Evolutionary conservation across 2,888 invertebrate species (phyloP).

Genomic region (Athrips mouffetella): DNA sequence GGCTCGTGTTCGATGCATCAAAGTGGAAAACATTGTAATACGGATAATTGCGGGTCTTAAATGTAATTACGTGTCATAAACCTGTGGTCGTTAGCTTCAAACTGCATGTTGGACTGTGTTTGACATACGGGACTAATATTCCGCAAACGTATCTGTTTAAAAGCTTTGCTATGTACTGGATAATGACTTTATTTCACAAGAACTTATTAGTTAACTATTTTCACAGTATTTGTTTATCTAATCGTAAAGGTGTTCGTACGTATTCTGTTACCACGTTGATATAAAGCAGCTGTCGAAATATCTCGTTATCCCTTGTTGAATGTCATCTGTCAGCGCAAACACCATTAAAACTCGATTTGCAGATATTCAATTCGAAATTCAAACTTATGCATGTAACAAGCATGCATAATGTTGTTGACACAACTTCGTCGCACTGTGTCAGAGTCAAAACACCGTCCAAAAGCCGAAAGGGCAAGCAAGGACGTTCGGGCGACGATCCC

Average conservation of each 20-base stretch:
- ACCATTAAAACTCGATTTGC: background rate
- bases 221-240: too few relatives aligned
- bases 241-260: background rate
- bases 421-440: conserved; percentile 29
- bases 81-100: conserved; percentile 41
- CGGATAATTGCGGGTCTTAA: conserved; percentile 46
- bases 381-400: too few relatives aligned
- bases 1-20: conserved; percentile 32
- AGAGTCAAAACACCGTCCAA: conserved; percentile 32
- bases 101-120: conserved; percentile 27
- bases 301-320: too few relatives aligned
- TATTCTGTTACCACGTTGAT: too few relatives aligned
- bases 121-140: conserved; percentile 10
- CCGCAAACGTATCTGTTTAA: conserved; percentile 8
- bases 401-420: conserved; percentile 18
- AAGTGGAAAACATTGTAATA: conserved; percentile 43
- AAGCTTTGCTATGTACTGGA: background rate
- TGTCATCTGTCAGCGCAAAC: background rate
- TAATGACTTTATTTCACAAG: conserved; percentile 8
- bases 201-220: too few relatives aligned
- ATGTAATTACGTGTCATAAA: conserved; percentile 50
- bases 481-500: conserved; percentile 63
- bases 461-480: conserved; percentile 60
- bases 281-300: too few relatives aligned
- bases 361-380: background rate